These are phyloP conservation scores for Gymnoscopelus braueri DNA, from an alignment of 2,797 vertebrate species.

Conservation along the genomic window DNA sequence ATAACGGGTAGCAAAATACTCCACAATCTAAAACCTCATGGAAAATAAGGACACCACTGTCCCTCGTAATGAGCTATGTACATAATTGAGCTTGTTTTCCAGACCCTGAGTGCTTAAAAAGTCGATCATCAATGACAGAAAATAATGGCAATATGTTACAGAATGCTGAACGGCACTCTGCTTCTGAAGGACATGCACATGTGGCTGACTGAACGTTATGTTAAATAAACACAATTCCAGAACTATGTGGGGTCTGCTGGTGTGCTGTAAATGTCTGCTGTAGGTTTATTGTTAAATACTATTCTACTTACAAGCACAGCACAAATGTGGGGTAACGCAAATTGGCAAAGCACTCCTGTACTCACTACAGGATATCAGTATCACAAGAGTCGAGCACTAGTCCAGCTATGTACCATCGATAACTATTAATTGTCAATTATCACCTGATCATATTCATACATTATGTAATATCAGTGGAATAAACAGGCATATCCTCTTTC, in stretches of 20 bases:
- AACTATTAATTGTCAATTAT: not conserved
- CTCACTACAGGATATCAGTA: slow-evolving; percentile 37
- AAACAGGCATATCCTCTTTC: slow-evolving; percentile 39
- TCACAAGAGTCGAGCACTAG: slow-evolving; percentile 15
- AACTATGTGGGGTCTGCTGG: slow-evolving; percentile 18
- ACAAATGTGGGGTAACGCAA: slow-evolving; percentile 29
- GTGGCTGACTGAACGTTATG: slow-evolving; percentile 1
- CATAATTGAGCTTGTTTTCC: slow-evolving; percentile 36
- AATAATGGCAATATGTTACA: slow-evolving; percentile 42
- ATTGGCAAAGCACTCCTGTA: slow-evolving; percentile 57
- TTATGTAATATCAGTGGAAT: slow-evolving; percentile 19
- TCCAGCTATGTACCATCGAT: slow-evolving; percentile 28
- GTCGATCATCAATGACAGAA: slow-evolving; percentile 46
- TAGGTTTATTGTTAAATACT: slow-evolving; percentile 16
- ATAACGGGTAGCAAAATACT: slow-evolving; percentile 70
- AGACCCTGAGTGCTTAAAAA: slow-evolving; percentile 63
- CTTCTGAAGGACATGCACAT: slow-evolving; percentile 19
- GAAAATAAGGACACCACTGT: slow-evolving; percentile 47
- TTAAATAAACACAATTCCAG: slow-evolving; percentile 11
- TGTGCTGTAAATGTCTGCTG: slow-evolving; percentile 40
- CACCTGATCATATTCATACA: slow-evolving; percentile 12
- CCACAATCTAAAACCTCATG: slow-evolving; percentile 40
- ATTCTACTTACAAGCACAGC: slow-evolving; percentile 18
- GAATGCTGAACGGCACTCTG: slow-evolving; percentile 46
- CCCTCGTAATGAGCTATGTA: slow-evolving; percentile 53